Conservation (phyloP, 2,888 invertebrate species). For the Mythimna albipuncta region DNA sequence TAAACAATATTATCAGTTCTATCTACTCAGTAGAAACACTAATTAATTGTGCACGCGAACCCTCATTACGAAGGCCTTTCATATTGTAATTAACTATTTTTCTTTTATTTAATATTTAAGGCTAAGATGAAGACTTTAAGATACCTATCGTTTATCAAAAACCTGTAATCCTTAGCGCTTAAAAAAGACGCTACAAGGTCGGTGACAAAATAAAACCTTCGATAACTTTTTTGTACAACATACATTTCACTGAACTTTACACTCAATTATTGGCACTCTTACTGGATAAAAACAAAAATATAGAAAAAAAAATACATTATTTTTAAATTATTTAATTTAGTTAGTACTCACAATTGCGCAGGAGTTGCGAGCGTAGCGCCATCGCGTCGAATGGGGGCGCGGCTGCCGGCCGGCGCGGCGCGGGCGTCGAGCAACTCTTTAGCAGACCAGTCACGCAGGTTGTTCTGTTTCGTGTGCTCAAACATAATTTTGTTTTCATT, state of each 20-base stretch:
- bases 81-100: constrained; percentile 2
- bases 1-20: constrained; percentile 26
- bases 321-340: constrained; percentile 19
- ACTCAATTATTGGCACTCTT: background rate
- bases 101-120: background rate
- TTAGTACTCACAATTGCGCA: constrained; percentile 82
- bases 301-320: background rate
- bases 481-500: constrained; percentile 67
- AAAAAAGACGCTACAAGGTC: constrained; percentile 48
- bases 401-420: constrained; percentile 66
- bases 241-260: background rate
- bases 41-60: constrained; percentile 32
- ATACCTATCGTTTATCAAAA: constrained; percentile 20
- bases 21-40: constrained; percentile 18
- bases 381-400: constrained; percentile 85
- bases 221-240: background rate
- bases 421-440: constrained; percentile 68
- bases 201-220: constrained; percentile 9
- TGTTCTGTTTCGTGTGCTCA: constrained; percentile 72
- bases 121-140: background rate
- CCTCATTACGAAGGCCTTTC: constrained; percentile 9
- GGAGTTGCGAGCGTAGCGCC: constrained; percentile 86
- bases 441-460: constrained; percentile 83
- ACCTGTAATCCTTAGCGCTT: constrained; percentile 38
- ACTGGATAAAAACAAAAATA: background rate